These are phyloP conservation scores for Pomacea canaliculata DNA, from an alignment of 2,888 invertebrate genomes.

Conservation along the genomic window DNA sequence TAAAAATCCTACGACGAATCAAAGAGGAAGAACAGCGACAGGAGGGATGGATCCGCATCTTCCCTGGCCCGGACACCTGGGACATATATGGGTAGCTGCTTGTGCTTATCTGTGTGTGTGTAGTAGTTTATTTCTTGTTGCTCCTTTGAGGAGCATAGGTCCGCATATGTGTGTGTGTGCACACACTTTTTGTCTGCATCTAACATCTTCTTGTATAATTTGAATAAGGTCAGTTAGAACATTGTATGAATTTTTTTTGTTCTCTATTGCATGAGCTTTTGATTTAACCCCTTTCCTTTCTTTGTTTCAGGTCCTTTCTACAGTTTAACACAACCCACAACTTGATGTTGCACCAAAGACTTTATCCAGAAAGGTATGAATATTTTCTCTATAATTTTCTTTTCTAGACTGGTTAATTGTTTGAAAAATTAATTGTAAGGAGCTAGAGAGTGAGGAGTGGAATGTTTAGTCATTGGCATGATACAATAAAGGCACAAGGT, in stretches of 20 bases:
- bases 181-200: no score
- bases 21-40: conserved; percentile 84
- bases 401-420: no score
- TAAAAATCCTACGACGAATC: conserved; percentile 80
- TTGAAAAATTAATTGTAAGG: no score
- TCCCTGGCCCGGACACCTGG: conserved; percentile 91
- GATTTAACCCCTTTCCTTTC: no score
- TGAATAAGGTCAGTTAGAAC: not conserved
- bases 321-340: conserved; percentile 65
- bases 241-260: not conserved
- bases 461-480: no score
- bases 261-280: not conserved
- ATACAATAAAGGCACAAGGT: no score
- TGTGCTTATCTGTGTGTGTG: no score
- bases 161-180: no score
- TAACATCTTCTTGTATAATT: no score
- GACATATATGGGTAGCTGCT: conserved; percentile 66
- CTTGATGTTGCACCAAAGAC: conserved; percentile 64
- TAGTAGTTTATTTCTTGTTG: not conserved
- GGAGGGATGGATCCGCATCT: conserved; percentile 91
- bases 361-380: conserved; percentile 65
- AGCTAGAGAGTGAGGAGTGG: no score
- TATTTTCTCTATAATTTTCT: no score
- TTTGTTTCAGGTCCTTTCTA: conserved; percentile 57
- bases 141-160: no score